Conservation (phyloP, 2,888 invertebrate species). For the Phymatocera aterrima region DNA sequence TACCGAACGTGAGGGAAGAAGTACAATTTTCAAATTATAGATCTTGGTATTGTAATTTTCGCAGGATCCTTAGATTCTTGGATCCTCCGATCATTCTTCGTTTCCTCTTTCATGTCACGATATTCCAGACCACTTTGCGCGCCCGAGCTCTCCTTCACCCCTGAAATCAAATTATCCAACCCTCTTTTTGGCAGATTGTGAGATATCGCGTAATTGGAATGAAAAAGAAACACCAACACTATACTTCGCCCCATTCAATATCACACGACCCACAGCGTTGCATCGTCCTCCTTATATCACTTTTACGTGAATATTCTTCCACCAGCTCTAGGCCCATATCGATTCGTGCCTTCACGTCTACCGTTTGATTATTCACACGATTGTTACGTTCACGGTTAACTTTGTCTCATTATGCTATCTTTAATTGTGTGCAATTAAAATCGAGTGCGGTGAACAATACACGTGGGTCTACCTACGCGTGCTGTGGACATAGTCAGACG, state of each 20-base stretch:
- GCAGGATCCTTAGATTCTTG: neutral
- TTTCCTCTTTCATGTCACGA: slow-evolving; percentile 11
- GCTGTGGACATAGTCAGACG: neutral
- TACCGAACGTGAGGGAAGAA: neutral
- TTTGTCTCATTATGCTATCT: too few species aligned
- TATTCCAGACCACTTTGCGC: neutral
- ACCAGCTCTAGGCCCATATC: too few species aligned
- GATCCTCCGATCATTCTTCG: neutral
- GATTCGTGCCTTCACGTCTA: too few species aligned
- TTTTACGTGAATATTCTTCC: too few species aligned
- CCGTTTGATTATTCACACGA: too few species aligned
- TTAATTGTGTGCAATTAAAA: too few species aligned
- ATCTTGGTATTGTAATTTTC: neutral
- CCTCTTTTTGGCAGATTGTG: neutral
- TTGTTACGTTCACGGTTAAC: too few species aligned
- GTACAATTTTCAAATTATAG: neutral
- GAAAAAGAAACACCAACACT: neutral
- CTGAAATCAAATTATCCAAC: slow-evolving; percentile 11
- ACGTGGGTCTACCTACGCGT: too few species aligned
- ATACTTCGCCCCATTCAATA: slow-evolving; percentile 2
- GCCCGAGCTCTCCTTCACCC: neutral
- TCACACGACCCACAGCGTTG: too few species aligned
- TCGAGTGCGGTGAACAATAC: too few species aligned
- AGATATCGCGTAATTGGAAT: slow-evolving; percentile 24
- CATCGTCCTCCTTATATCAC: too few species aligned